phyloP scores from a whole-genome alignment of 2,797 vertebrate genomes.

The Tadarida brasiliensis region DNA sequence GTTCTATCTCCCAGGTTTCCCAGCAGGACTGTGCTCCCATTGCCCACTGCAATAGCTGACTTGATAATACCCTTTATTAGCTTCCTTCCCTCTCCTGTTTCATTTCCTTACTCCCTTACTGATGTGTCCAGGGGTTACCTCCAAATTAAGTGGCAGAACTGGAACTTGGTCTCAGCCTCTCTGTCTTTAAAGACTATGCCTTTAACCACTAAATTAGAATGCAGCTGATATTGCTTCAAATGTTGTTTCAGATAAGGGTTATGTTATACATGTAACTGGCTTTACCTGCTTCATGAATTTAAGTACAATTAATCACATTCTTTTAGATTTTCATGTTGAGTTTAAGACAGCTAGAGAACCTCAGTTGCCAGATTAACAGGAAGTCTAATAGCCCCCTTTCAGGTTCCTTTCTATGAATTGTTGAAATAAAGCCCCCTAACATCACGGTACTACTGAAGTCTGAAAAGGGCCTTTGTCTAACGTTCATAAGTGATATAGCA shows the following conservation, averaged over 20 bases:
- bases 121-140: not conserved
- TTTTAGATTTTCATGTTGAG: not conserved
- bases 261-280: not conserved
- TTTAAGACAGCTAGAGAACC: not conserved
- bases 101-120: not conserved
- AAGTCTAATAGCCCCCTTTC: not conserved
- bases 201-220: not conserved
- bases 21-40: too few relatives aligned
- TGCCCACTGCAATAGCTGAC: not conserved
- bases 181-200: not conserved
- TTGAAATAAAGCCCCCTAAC: not conserved
- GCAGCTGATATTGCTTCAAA: not conserved
- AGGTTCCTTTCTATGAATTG: not conserved
- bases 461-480: not conserved
- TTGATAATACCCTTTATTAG: not conserved
- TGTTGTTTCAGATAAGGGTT: not conserved
- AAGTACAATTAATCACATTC: not conserved
- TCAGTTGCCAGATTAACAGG: not conserved
- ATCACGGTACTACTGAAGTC: not conserved
- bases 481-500: not conserved
- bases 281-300: not conserved
- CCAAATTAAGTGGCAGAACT: not conserved
- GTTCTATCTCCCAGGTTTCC: not conserved
- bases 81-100: not conserved
- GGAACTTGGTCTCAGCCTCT: not conserved